phyloP scores from a whole-genome alignment of 2,113 vertebrate species.

The Bubo scandiacus region DNA sequence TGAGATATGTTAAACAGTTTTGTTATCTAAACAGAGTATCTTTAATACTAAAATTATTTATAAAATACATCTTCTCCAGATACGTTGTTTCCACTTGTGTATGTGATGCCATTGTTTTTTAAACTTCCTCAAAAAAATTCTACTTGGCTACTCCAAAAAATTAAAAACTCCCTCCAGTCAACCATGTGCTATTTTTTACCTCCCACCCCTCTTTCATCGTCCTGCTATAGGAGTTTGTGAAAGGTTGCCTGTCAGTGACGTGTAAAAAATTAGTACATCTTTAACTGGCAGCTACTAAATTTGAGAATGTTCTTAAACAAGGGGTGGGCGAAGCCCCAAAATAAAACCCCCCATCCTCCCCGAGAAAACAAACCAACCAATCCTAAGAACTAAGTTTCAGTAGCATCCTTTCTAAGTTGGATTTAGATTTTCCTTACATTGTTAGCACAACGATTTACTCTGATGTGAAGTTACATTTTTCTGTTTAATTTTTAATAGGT shows the following conservation, averaged over 20 bases:
- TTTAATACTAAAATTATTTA: constrained; percentile 43
- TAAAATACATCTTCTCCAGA: constrained; percentile 4
- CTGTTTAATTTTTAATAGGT: background rate
- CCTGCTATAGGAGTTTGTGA: background rate
- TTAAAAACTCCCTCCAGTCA: background rate
- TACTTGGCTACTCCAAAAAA: constrained; percentile 62
- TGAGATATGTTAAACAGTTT: background rate
- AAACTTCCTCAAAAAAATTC: constrained; percentile 62
- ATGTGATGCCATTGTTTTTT: constrained; percentile 58
- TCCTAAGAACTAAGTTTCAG: background rate
- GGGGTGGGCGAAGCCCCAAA: background rate
- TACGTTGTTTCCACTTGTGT: constrained; percentile 64
- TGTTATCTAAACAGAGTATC: constrained; percentile 20
- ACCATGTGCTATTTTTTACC: background rate
- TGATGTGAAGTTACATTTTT: constrained; percentile 16
- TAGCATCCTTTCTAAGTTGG: background rate
- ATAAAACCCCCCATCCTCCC: background rate
- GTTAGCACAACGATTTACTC: background rate
- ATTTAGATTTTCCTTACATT: background rate
- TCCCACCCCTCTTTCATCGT: background rate
- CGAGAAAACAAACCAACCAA: background rate
- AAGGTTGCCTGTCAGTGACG: constrained; percentile 29
- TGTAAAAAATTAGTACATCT: constrained; percentile 45
- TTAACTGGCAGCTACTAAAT: constrained; percentile 8
- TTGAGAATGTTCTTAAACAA: background rate